Base-by-base conservation (phyloP, 2,888 invertebrate genomes). In the Drosophila meridiana region DNA sequence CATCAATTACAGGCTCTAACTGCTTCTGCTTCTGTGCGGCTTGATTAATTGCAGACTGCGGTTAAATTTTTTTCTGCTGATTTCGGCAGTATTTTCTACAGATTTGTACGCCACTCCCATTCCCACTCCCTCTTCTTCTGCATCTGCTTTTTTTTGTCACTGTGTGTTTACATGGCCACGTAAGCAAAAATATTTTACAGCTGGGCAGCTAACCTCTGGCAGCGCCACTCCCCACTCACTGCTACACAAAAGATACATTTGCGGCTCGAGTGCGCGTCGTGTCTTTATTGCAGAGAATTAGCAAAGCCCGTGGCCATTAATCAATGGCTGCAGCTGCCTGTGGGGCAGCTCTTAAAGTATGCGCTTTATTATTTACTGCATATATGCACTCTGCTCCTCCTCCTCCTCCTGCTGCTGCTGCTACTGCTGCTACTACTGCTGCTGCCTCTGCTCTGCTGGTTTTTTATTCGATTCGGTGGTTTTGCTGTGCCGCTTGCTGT, bases 21-120 rank as follows among this genome's bases (percentile, higher is more conserved):
- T 65, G 38, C 36, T 50, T 34, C 64, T 53, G 28, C 53, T 20
- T 20, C 61, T 62, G 43, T 66, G 69, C 65, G 61, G 75, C 88
- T 87, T 87, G 83, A 87, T 87, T 87, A 87, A 87, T 87, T 87
- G 86, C 82, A 68, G 74, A 82, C 82, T 78, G 77, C 34, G 82
- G 83, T 80, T 80, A 80, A 78, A 73, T 68, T 72, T 81, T 80
- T 82, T 83, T 76, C 43, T 76, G 80, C 82, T 86, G 83, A 82
- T 87, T 78, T 86, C 75, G 74, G 69, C 73, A 81, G 65, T 36
- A 80, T 78, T 69, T 65, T 42, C 57, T 69, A 43, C 64, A 63
- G 66, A 67, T 71, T 73, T 20, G 32, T 20, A 1, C 50, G 32
- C 11, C 32, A 32, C 32, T 0, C 48, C 30, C 30, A 47, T 7